These are phyloP conservation scores for Colius striatus DNA, from an alignment of 2,113 vertebrate genomes.

Conservation along the genomic window DNA sequence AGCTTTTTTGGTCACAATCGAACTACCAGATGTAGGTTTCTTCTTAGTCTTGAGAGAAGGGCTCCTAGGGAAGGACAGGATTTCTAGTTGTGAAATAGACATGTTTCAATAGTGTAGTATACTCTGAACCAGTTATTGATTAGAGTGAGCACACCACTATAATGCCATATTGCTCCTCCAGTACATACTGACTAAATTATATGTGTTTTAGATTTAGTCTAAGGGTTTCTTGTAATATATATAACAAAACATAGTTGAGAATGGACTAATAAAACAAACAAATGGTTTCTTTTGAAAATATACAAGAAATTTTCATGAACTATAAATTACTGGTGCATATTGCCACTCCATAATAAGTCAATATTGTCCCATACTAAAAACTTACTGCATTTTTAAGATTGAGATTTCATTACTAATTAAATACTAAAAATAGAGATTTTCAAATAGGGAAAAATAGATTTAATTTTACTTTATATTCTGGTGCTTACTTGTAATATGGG, in stretches of 20 bases:
- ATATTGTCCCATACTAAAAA: not conserved
- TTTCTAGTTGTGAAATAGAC: not conserved
- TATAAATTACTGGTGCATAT: not conserved
- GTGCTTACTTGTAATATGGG: not conserved
- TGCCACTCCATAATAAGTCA: not conserved
- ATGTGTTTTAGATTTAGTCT: not conserved
- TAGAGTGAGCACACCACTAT: not conserved
- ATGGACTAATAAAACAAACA: not conserved
- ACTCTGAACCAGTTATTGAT: not conserved
- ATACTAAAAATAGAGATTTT: not conserved
- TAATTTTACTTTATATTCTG: not conserved
- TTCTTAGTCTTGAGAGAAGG: not conserved
- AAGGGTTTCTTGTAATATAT: not conserved
- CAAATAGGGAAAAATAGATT: not conserved
- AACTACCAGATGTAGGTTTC: not conserved
- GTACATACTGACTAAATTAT: not conserved
- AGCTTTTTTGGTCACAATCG: not conserved
- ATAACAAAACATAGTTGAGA: not conserved
- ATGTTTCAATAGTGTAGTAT: not conserved
- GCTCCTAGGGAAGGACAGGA: not conserved
- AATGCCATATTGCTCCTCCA: not conserved
- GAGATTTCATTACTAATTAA: not conserved
- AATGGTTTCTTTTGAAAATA: not conserved
- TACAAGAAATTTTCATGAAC: not conserved
- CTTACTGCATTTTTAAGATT: not conserved